A percentile compares a stretch with the other conserved stretches of the same genome.
Conservation (phyloP, 2,888 invertebrate species). For the Gari tellinella region DNA sequence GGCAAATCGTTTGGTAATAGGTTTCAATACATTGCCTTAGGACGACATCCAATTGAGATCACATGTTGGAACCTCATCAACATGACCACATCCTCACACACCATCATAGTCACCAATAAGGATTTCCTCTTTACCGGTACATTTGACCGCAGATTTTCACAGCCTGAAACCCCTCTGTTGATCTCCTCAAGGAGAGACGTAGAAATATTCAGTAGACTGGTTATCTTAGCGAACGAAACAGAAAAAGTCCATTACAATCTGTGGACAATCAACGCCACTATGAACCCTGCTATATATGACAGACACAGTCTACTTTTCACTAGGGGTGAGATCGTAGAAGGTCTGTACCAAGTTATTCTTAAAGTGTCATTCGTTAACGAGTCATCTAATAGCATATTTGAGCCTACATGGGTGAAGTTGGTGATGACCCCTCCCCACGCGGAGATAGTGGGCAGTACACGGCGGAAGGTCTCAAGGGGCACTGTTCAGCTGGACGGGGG, state of each 20-base stretch:
- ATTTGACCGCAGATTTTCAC: slow-evolving; percentile 64
- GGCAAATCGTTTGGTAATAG: slow-evolving; percentile 38
- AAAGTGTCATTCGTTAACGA: slow-evolving; percentile 56
- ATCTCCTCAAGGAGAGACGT: slow-evolving; percentile 56
- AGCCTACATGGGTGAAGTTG: slow-evolving; percentile 55
- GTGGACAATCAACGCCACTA: slow-evolving; percentile 42
- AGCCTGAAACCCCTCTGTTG: slow-evolving; percentile 44
- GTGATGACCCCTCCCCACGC: slow-evolving; percentile 58
- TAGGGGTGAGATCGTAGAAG: slow-evolving; percentile 35
- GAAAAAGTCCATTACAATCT: slow-evolving; percentile 43
- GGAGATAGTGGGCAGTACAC: slow-evolving; percentile 54
- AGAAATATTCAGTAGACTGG: slow-evolving; percentile 56
- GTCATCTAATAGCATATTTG: slow-evolving; percentile 49
- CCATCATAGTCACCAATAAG: slow-evolving; percentile 45
- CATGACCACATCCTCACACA: slow-evolving; percentile 9
- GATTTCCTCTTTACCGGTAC: slow-evolving; percentile 56
- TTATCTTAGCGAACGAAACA: slow-evolving; percentile 36
- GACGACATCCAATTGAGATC: slow-evolving; percentile 46
- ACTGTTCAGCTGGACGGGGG: slow-evolving; percentile 43
- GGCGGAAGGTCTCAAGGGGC: slow-evolving; percentile 27
- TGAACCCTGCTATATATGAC: slow-evolving; percentile 4
- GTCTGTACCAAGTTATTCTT: slow-evolving; percentile 35
- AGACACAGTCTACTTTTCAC: slow-evolving; percentile 50
- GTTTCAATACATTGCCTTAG: slow-evolving; percentile 60
- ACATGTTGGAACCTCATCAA: slow-evolving; percentile 58